phyloP scores from a whole-genome alignment of 2,113 vertebrate species.

The Sigmodon hispidus region DNA sequence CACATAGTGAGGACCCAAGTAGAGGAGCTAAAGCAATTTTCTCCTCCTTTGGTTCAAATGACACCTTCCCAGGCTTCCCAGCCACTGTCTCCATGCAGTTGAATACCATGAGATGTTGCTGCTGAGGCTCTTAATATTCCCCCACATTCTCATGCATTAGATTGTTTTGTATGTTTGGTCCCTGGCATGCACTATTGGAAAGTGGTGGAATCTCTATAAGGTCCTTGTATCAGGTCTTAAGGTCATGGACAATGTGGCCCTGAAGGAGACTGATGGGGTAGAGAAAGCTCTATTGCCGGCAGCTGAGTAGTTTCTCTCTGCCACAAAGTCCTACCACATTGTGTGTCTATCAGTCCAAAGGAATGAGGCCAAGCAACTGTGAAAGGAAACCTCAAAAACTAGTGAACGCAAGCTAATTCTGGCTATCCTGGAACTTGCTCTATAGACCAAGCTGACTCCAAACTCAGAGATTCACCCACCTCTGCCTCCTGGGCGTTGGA shows the following conservation, averaged over 20 bases:
- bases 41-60: not conserved
- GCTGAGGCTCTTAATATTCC: not conserved
- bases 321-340: not conserved
- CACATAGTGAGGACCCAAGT: not conserved
- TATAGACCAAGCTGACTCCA: not conserved
- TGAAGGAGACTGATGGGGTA: not conserved
- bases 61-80: not conserved
- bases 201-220: no score
- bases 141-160: not conserved
- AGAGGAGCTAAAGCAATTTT: not conserved
- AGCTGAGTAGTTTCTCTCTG: not conserved
- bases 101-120: no score
- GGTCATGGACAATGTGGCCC: not conserved
- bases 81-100: not conserved
- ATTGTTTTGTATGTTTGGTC: not conserved
- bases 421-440: not conserved
- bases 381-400: not conserved
- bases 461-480: not conserved
- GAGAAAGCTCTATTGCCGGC: not conserved
- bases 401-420: not conserved
- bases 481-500: not conserved
- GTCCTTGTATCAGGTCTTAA: not conserved
- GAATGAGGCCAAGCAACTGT: not conserved
- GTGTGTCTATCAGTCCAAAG: not conserved
- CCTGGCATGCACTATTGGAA: not conserved